Percentiles rank a stretch among this genome's conserved stretches.
Conservation (phyloP, 2,888 invertebrate species). For the Aspidiotus destructor region DNA sequence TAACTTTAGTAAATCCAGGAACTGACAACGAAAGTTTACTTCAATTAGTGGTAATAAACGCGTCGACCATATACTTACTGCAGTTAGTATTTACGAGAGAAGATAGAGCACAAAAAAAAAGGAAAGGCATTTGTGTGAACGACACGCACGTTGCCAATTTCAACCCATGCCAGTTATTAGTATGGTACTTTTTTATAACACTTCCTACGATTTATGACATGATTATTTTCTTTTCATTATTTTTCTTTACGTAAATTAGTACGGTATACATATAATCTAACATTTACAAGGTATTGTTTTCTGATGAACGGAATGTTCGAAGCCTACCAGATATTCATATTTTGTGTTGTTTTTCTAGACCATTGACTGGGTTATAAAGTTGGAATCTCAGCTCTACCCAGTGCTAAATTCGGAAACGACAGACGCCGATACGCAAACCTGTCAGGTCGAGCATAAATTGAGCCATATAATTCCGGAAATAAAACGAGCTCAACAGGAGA, state of each 20-base stretch:
- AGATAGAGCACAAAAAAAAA: too few relatives aligned
- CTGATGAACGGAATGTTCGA: background rate
- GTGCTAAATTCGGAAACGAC: conserved; percentile 56
- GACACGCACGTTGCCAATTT: conserved; percentile 22
- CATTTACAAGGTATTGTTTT: too few relatives aligned
- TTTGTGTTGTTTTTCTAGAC: conserved; percentile 45
- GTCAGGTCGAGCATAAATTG: conserved; percentile 51
- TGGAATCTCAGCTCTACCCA: conserved; percentile 65
- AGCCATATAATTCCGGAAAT: conserved; percentile 51
- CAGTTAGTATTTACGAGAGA: conserved; percentile 13
- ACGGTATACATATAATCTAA: too few relatives aligned
- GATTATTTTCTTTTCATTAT: conserved; percentile 5
- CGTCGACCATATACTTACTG: background rate
- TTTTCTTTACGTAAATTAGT: too few relatives aligned
- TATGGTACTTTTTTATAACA: conserved; percentile 17
- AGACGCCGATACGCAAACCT: conserved; percentile 49
- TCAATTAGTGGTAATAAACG: background rate
- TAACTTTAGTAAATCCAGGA: background rate
- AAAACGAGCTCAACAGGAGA: conserved; percentile 54
- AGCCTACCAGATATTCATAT: background rate
- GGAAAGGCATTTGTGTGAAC: conserved; percentile 17
- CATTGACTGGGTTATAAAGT: conserved; percentile 55
- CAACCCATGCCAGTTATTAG: conserved; percentile 27
- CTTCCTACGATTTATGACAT: conserved; percentile 19
- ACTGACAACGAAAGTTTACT: background rate